Conservation (phyloP, 2,113 vertebrate species). For the Chauna torquata region DNA sequence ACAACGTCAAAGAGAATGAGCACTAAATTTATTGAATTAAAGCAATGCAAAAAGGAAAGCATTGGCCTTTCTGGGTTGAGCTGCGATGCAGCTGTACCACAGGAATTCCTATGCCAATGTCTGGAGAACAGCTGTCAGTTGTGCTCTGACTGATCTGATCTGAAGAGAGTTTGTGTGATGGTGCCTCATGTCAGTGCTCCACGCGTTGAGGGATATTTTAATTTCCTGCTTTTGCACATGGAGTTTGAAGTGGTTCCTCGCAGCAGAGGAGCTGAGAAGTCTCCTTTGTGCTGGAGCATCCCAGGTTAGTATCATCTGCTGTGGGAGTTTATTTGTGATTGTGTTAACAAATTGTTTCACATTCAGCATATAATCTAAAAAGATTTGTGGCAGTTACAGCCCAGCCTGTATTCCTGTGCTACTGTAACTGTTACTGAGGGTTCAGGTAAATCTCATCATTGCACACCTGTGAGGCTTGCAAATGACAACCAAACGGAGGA, state of each 20-base stretch:
- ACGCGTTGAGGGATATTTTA: neutral
- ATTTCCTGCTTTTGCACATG: neutral
- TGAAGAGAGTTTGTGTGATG: neutral
- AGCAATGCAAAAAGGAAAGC: neutral
- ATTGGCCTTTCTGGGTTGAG: neutral
- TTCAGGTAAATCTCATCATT: neutral
- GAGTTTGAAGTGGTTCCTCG: neutral
- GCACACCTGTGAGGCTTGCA: neutral
- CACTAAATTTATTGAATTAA: neutral
- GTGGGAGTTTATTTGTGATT: neutral
- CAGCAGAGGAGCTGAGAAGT: neutral
- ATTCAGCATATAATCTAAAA: neutral
- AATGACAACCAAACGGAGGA: neutral
- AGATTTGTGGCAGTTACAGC: neutral
- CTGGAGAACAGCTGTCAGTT: neutral
- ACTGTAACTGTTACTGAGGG: fast-evolving
- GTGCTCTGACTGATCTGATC: neutral
- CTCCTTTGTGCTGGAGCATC: neutral
- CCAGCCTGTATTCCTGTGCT: neutral
- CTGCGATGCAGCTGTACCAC: neutral
- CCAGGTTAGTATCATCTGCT: neutral
- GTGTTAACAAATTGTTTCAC: neutral
- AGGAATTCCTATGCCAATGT: neutral
- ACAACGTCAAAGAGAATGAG: neutral
- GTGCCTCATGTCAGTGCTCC: neutral